Conservation (phyloP, 1,140 invertebrate species). For the Zaprionus capensis region DNA sequence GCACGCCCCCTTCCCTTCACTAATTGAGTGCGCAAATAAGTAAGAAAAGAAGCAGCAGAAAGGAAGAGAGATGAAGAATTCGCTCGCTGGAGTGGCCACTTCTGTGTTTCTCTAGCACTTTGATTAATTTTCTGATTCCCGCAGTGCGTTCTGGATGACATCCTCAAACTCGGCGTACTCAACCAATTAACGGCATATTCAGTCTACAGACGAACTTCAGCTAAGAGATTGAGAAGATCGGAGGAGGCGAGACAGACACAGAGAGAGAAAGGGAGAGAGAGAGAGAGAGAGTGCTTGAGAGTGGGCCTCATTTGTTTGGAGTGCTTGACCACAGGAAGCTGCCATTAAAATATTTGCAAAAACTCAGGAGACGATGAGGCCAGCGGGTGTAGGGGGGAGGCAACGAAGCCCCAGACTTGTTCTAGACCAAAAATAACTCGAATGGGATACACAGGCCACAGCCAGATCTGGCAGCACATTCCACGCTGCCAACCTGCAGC, state of each 20-base stretch:
- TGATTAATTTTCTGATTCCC: conserved; percentile 57
- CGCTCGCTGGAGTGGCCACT: conserved; percentile 35
- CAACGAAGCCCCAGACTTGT: conserved; percentile 7
- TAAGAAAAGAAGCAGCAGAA: conserved; percentile 14
- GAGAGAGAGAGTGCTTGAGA: neutral
- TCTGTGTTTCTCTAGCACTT: conserved; percentile 48
- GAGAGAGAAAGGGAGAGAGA: neutral
- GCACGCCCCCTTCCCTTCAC: conserved; percentile 22
- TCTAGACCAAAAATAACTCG: conserved; percentile 53
- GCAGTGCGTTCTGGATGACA: conserved; percentile 45
- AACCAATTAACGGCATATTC: conserved; percentile 55
- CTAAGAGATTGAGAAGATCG: conserved; percentile 13
- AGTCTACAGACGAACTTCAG: conserved; percentile 30
- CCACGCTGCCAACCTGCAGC: conserved; percentile 33
- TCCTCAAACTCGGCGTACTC: conserved; percentile 49
- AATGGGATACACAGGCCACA: neutral
- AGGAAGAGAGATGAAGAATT: conserved; percentile 2
- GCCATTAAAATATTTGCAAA: conserved; percentile 69
- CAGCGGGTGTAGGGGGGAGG: neutral
- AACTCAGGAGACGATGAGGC: neutral
- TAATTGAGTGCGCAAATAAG: conserved; percentile 79
- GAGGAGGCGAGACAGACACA: neutral
- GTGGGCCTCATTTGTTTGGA: conserved; percentile 30
- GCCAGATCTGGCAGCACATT: conserved; percentile 54
- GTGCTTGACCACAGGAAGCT: conserved; percentile 70